phyloP scores from a whole-genome alignment of 2,888 invertebrate genomes.

The Lasioglossum figueresi region DNA sequence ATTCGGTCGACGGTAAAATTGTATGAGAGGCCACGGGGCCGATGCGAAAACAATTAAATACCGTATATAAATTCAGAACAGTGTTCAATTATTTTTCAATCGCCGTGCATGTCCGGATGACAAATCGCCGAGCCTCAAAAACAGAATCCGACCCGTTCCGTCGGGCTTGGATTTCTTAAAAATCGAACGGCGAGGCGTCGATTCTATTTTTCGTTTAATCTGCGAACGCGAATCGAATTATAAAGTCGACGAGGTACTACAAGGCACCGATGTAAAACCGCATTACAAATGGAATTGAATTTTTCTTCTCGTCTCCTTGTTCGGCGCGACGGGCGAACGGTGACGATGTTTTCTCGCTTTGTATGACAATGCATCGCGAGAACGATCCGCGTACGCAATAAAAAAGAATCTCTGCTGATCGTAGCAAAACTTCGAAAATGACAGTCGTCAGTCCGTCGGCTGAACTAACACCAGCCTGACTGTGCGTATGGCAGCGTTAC shows the following conservation, averaged over 20 bases:
- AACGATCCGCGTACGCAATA: neutral
- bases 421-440: constrained; percentile 38
- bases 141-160: neutral
- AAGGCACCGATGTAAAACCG: neutral
- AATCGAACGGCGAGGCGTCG: neutral
- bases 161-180: neutral
- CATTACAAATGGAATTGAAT: neutral
- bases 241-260: neutral
- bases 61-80: neutral
- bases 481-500: constrained; percentile 34
- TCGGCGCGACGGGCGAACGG: neutral
- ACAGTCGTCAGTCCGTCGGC: constrained; percentile 18
- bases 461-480: constrained; percentile 20
- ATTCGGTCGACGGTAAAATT: neutral
- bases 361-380: constrained; percentile 4
- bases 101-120: neutral
- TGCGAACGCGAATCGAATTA: constrained; percentile 1
- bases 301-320: neutral
- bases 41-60: neutral
- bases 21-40: neutral
- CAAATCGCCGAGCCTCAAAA: neutral
- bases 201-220: neutral
- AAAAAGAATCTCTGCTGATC: constrained; percentile 8
- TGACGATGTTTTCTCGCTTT: neutral
- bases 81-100: constrained; percentile 5